These are phyloP conservation scores for Corythaixoides concolor DNA, from an alignment of 2,113 vertebrate genomes.

Conservation along the genomic window DNA sequence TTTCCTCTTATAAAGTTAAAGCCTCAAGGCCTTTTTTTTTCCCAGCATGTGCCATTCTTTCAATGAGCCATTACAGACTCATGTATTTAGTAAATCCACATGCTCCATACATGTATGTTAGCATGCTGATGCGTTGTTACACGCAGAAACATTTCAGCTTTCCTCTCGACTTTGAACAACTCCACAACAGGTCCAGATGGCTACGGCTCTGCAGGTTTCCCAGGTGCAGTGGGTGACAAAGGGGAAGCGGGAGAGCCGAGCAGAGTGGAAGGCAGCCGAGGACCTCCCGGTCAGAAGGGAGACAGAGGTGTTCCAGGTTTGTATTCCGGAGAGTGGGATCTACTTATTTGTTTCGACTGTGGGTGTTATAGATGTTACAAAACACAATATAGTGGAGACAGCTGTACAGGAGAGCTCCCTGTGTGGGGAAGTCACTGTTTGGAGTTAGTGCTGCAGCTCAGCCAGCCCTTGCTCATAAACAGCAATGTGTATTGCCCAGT, in stretches of 20 bases:
- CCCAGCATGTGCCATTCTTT: neutral
- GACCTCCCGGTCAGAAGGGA: slow-evolving; percentile 81
- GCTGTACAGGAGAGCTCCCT: rapidly evolving
- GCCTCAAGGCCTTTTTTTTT: neutral
- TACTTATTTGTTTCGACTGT: neutral
- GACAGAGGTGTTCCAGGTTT: slow-evolving; percentile 83
- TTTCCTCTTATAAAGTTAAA: neutral
- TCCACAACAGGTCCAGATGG: slow-evolving; percentile 77
- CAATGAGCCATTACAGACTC: neutral
- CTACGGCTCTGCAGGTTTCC: slow-evolving; percentile 77
- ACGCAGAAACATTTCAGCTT: neutral
- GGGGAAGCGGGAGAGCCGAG: slow-evolving; percentile 84
- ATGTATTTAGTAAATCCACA: neutral
- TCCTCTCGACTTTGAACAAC: neutral
- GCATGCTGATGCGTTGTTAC: neutral
- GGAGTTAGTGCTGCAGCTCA: neutral
- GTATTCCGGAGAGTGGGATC: neutral
- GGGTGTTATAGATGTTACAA: neutral
- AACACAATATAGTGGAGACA: neutral
- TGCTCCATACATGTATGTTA: neutral
- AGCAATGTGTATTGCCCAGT: neutral
- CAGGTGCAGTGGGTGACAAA: slow-evolving; percentile 79
- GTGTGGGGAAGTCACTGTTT: neutral
- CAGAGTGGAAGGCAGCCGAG: slow-evolving; percentile 74
- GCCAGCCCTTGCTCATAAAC: neutral